Evolutionary conservation across 2,888 invertebrate species (phyloP), one percentile per base, ranked within the genome.

Genomic region (Lymantria dispar): DNA sequence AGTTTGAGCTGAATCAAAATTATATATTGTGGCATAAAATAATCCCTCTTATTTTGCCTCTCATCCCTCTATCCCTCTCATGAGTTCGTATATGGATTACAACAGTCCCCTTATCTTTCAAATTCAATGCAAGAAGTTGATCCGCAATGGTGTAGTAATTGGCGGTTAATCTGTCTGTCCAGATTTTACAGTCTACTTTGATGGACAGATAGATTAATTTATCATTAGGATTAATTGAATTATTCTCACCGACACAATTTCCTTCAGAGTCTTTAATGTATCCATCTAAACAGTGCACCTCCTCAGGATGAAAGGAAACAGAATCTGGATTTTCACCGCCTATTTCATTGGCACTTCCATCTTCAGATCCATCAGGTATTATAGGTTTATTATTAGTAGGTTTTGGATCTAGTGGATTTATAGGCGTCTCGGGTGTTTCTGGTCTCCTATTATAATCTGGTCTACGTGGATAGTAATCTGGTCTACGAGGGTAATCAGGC

Each of bases 161-260:
- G 22, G 22, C 5, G 2, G 5, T 5, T 22, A 22, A n/a, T n/a
- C n/a, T n/a, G n/a, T n/a, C n/a, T n/a, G n/a, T n/a, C n/a, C n/a
- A n/a, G n/a, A n/a, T n/a, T n/a, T n/a, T n/a, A n/a, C n/a, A n/a
- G n/a, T n/a, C n/a, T n/a, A n/a, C n/a, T n/a, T n/a, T n/a, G n/a
- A n/a, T n/a, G n/a, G n/a, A n/a, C n/a, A n/a, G n/a, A n/a, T n/a
- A n/a, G n/a, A n/a, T n/a, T n/a, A n/a, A n/a, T n/a, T n/a, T n/a
- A n/a, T n/a, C n/a, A n/a, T n/a, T n/a, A n/a, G n/a, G n/a, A n/a
- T n/a, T n/a, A 22, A 22, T 3, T 5, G 8, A 33, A 5, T 7
- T 22, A 55, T 9, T 46, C 85, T 85, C 76, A 94, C 94, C 94
- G 38, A 92, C 84, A 73, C 94, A 94, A 31, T 92, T 91, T 1